These are phyloP conservation scores for Lasioglossum marginatum DNA, from an alignment of 2,888 invertebrate genomes.

Conservation along the genomic window DNA sequence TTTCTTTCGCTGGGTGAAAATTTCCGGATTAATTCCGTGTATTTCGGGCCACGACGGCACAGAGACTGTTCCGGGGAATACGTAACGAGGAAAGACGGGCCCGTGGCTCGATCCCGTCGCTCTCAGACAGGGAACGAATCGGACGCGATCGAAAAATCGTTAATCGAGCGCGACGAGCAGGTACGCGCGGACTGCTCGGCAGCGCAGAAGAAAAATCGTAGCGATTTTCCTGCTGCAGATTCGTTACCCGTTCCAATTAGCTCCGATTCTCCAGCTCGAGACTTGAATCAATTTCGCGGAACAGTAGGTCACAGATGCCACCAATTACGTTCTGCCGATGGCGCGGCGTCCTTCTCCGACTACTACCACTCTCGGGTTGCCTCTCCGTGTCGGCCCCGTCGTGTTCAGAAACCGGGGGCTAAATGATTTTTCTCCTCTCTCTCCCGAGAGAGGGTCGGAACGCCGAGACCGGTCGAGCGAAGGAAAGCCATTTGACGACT, in stretches of 20 bases:
- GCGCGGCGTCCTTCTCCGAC: slow-evolving; percentile 72
- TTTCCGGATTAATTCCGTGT: neutral
- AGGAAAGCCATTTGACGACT: slow-evolving; percentile 75
- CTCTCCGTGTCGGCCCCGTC: slow-evolving; percentile 39
- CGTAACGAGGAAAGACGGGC: slow-evolving; percentile 27
- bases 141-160: slow-evolving; percentile 39
- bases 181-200: slow-evolving; percentile 33
- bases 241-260: slow-evolving; percentile 75
- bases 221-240: slow-evolving; percentile 65
- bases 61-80: slow-evolving; percentile 3
- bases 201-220: slow-evolving; percentile 62
- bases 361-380: neutral
- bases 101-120: slow-evolving; percentile 5
- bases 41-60: neutral
- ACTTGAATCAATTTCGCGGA: slow-evolving; percentile 78
- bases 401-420: slow-evolving; percentile 61
- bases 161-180: slow-evolving; percentile 41
- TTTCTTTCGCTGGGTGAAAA: neutral
- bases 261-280: slow-evolving; percentile 70
- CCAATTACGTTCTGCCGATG: slow-evolving; percentile 77
- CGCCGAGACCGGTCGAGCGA: slow-evolving; percentile 65
- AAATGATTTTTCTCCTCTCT: slow-evolving; percentile 74
- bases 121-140: slow-evolving; percentile 28
- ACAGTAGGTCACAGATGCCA: slow-evolving; percentile 80
- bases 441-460: slow-evolving; percentile 50